Conservation (phyloP, 2,797 vertebrate genomes). For the Prunella strophiata region DNA sequence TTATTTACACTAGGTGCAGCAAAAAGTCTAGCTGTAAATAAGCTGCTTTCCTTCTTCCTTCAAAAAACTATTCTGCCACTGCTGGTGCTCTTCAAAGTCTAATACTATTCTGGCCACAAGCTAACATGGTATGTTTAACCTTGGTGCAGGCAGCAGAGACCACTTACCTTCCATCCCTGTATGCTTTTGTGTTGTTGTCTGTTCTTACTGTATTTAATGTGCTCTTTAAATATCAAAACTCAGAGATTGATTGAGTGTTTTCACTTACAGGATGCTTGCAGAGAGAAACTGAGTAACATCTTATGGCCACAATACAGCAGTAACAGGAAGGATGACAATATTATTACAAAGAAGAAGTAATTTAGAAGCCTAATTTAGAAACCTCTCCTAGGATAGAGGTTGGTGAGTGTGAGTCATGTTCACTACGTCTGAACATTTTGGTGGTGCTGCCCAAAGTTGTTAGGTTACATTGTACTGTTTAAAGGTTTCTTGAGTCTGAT, state of each 20-base stretch:
- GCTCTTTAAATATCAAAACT: not conserved
- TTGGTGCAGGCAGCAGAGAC: not conserved
- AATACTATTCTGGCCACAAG: not conserved
- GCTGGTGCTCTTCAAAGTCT: not conserved
- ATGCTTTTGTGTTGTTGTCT: not conserved
- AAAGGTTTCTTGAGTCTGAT: not conserved
- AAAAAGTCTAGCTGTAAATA: not conserved
- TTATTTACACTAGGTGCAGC: not conserved
- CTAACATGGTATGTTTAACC: not conserved
- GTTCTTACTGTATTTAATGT: not conserved
- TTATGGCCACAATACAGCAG: not conserved
- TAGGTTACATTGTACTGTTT: not conserved
- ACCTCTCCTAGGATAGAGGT: not conserved
- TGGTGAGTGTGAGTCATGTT: not conserved
- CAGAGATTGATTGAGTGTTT: not conserved
- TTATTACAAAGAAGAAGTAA: not conserved
- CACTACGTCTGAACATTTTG: not conserved
- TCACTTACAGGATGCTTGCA: not conserved
- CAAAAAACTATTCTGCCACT: not conserved
- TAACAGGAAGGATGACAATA: constrained; percentile 13
- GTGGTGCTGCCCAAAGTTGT: not conserved
- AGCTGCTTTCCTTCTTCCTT: not conserved
- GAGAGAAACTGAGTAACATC: not conserved
- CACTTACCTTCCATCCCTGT: not conserved
- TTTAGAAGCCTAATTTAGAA: constrained; percentile 4